These are phyloP conservation scores for Coelopa frigida DNA, from an alignment of 1,140 invertebrate species.

Conservation along the genomic window DNA sequence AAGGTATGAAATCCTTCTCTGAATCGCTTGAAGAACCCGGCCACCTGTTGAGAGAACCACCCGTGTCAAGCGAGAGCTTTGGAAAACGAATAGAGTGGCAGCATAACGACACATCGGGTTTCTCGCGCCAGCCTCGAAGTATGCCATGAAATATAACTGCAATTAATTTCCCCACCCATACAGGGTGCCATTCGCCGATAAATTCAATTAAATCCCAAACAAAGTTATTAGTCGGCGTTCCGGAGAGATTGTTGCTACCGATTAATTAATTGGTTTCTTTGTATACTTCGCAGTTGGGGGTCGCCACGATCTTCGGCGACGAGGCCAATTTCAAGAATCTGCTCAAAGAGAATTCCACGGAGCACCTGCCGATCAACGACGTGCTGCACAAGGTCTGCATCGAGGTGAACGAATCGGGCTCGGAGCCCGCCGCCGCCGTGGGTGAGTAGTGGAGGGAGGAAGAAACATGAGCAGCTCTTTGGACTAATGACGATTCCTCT, in stretches of 20 bases:
- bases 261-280: constrained; percentile 1
- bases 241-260: neutral
- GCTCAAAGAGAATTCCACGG: constrained; percentile 13
- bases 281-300: constrained; percentile 21
- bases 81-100: too few relatives aligned
- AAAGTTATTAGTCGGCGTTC: neutral
- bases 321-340: constrained; percentile 36
- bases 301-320: constrained; percentile 24
- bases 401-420: constrained; percentile 34
- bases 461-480: neutral
- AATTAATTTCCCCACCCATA: too few relatives aligned
- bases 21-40: too few relatives aligned
- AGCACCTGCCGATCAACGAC: constrained; percentile 24
- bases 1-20: too few relatives aligned
- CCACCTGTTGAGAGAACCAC: too few relatives aligned
- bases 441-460: constrained; percentile 1
- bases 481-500: constrained; percentile 1
- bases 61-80: too few relatives aligned
- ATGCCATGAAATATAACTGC: too few relatives aligned
- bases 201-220: too few relatives aligned
- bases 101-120: too few relatives aligned
- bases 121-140: too few relatives aligned
- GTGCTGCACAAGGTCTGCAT: constrained; percentile 32
- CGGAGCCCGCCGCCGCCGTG: constrained; percentile 10
- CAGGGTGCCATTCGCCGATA: too few relatives aligned